Conservation (phyloP, 2,888 invertebrate genomes). For the Agriopis leucophaearia region DNA sequence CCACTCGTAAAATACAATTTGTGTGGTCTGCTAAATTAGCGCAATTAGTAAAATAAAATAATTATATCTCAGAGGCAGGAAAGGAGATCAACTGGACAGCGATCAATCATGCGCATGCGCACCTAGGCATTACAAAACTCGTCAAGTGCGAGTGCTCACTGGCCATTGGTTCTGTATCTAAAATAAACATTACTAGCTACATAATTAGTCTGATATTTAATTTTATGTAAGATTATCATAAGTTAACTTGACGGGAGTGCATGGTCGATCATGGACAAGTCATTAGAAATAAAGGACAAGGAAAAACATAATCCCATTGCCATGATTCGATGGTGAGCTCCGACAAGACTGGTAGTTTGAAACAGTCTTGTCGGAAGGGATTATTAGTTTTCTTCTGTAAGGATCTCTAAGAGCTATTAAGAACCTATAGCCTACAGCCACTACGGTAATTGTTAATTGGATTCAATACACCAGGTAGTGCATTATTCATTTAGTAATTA, state of each 20-base stretch:
- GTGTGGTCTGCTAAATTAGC: constrained; percentile 26
- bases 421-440: constrained; percentile 26
- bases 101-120: constrained; percentile 33
- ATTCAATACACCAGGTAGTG: constrained; percentile 27
- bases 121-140: constrained; percentile 17
- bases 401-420: constrained; percentile 28
- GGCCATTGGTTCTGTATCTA: constrained; percentile 5
- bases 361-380: background rate
- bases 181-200: background rate
- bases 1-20: constrained; percentile 15
- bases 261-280: background rate
- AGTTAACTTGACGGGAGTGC: background rate
- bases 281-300: background rate
- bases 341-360: too few species aligned
- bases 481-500: constrained; percentile 36
- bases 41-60: constrained; percentile 28
- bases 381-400: background rate
- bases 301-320: background rate
- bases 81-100: constrained; percentile 31
- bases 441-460: constrained; percentile 34
- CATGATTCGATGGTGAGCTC: background rate
- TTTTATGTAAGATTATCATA: too few species aligned
- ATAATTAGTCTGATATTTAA: background rate
- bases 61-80: constrained; percentile 15
- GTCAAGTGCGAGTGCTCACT: constrained; percentile 2